Conservation (phyloP, 2,113 vertebrate genomes). For the Arvicanthis niloticus region DNA sequence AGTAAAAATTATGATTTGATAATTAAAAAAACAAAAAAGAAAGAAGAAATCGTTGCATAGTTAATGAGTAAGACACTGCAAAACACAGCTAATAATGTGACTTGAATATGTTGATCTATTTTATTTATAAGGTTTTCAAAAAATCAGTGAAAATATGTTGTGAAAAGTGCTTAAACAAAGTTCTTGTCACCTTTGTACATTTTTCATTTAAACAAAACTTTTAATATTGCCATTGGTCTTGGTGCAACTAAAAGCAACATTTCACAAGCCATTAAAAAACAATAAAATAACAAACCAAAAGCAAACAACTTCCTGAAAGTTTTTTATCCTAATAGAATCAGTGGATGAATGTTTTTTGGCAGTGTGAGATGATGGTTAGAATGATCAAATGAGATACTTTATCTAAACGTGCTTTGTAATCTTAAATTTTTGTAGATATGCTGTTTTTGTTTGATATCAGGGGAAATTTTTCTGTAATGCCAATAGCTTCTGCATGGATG, state of each 20-base stretch:
- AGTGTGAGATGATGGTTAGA: background rate
- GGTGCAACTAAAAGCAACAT: background rate
- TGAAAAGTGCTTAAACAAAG: background rate
- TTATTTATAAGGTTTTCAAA: background rate
- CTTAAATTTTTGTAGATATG: background rate
- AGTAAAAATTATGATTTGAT: too few species aligned
- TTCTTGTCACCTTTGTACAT: slow-evolving; percentile 9
- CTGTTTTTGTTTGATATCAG: slow-evolving; percentile 32
- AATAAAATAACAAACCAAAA: too few species aligned
- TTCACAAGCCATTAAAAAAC: background rate
- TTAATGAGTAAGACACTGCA: slow-evolving; percentile 16
- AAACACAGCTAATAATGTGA: background rate
- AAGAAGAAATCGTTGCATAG: too few species aligned
- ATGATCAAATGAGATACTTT: background rate
- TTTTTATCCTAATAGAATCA: background rate
- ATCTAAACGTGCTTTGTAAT: slow-evolving; percentile 3
- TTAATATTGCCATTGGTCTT: slow-evolving; percentile 8
- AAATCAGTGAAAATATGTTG: background rate
- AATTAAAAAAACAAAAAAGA: too few species aligned
- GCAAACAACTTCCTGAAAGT: background rate
- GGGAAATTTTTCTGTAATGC: background rate
- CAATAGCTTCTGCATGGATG: background rate
- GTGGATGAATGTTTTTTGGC: background rate
- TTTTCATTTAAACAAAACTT: slow-evolving; percentile 21
- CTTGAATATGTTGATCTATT: slow-evolving; percentile 24